A percentile compares a stretch with the other conserved stretches of the same genome.
Evolutionary conservation across 37 sponge, comb jelly and placozoan species (phyloP).

Genomic region (Oscarella lobularis): DNA sequence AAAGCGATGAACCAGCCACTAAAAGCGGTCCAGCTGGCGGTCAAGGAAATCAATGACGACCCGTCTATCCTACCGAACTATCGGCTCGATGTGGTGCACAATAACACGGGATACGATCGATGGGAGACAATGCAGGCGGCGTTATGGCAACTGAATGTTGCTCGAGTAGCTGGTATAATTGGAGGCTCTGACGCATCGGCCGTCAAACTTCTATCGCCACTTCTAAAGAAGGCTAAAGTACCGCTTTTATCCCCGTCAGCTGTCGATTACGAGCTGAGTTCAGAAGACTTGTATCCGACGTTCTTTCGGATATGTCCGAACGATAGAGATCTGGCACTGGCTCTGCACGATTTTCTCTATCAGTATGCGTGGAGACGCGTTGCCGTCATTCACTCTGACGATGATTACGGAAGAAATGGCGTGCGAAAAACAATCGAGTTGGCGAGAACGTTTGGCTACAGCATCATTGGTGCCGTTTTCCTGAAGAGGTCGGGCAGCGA

Average conservation of each 20-base stretch:
- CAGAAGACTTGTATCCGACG: not conserved
- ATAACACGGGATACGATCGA: not conserved
- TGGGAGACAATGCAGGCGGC: not conserved
- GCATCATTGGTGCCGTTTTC: not conserved
- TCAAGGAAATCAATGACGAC: not conserved
- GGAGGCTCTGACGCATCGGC: not conserved
- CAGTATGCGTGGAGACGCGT: not conserved
- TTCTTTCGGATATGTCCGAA: not conserved
- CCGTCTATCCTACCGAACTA: no score
- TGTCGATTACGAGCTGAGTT: not conserved
- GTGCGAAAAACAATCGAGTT: not conserved
- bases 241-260: not conserved
- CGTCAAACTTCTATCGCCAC: not conserved
- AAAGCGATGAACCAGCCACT: not conserved
- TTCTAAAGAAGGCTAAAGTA: not conserved
- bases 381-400: not conserved
- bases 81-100: not conserved
- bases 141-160: not conserved
- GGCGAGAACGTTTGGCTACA: not conserved
- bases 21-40: not conserved
- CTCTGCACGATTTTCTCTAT: not conserved
- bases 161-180: not conserved
- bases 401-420: not conserved
- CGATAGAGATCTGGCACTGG: not conserved
- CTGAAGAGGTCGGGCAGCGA: not conserved